A percentile compares a stretch with the other conserved stretches of the same genome.
Conservation (phyloP, 2,113 vertebrate genomes). For the chimpanzee (Pan troglodytes) region DNA sequence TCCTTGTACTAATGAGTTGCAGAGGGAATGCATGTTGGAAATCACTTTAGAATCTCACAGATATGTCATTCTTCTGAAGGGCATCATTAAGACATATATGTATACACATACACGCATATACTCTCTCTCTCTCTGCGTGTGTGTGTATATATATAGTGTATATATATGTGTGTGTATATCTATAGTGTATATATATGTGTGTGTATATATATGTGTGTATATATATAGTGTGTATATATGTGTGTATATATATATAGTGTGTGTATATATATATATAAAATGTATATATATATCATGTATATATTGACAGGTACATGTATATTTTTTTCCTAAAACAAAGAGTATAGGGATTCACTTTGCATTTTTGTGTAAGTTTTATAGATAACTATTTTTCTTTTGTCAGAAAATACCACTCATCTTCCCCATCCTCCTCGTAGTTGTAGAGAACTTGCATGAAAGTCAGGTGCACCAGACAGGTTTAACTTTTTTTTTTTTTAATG, state of each 20-base stretch:
- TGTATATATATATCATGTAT: neutral
- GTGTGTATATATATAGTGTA: too few species aligned
- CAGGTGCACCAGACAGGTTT: neutral
- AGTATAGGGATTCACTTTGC: neutral
- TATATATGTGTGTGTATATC: neutral
- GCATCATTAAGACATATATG: neutral
- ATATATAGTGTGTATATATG: neutral
- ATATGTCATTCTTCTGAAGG: neutral
- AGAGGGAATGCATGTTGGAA: neutral
- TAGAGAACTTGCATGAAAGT: neutral
- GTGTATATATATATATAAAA: too few species aligned
- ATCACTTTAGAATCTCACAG: neutral
- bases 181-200: neutral
- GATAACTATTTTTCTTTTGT: neutral
- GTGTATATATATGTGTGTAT: too few species aligned
- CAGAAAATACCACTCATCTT: neutral
- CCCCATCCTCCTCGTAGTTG: neutral
- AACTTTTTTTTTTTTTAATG: neutral
- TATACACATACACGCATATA: too few species aligned
- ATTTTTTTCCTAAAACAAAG: neutral
- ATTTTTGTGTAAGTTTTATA: constrained; percentile 5
- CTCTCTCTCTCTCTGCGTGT: too few species aligned
- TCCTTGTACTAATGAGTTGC: neutral
- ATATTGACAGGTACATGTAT: neutral
- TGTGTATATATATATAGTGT: too few species aligned